These are phyloP conservation scores for Chelonia mydas DNA, from an alignment of 2,797 vertebrate genomes.

Conservation along the genomic window DNA sequence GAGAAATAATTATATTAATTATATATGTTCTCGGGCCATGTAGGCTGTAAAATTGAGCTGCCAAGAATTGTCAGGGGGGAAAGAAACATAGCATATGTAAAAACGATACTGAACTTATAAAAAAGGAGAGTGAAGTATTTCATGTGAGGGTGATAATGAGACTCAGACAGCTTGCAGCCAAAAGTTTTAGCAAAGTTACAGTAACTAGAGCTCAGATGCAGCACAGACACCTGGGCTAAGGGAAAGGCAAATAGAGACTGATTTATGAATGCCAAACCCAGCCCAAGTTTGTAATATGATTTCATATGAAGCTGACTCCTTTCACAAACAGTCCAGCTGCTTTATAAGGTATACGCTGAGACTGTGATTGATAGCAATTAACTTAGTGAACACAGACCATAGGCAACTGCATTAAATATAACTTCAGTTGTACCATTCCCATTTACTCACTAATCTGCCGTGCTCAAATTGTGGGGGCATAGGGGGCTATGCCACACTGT, in stretches of 20 bases:
- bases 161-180: not conserved
- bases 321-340: slow-evolving; percentile 49
- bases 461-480: not conserved
- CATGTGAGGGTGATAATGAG: not conserved
- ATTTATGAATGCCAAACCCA: slow-evolving; percentile 24
- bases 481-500: fast-evolving
- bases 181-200: slow-evolving; percentile 11
- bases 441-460: not conserved
- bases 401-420: slow-evolving; percentile 42
- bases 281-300: slow-evolving; percentile 44
- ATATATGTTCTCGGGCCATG: not conserved
- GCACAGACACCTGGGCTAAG: not conserved
- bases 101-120: not conserved
- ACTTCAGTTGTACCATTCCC: not conserved
- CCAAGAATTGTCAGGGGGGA: not conserved
- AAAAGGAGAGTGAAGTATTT: not conserved
- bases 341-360: slow-evolving; percentile 38
- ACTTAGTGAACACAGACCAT: slow-evolving; percentile 36
- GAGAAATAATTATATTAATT: slow-evolving; percentile 32
- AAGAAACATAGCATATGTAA: not conserved
- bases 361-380: slow-evolving; percentile 49
- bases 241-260: slow-evolving; percentile 49
- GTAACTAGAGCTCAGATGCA: not conserved
- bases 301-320: slow-evolving; percentile 49
- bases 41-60: slow-evolving; percentile 11